Base-by-base conservation (phyloP, 2,113 vertebrate genomes). In the Corythaixoides concolor region DNA sequence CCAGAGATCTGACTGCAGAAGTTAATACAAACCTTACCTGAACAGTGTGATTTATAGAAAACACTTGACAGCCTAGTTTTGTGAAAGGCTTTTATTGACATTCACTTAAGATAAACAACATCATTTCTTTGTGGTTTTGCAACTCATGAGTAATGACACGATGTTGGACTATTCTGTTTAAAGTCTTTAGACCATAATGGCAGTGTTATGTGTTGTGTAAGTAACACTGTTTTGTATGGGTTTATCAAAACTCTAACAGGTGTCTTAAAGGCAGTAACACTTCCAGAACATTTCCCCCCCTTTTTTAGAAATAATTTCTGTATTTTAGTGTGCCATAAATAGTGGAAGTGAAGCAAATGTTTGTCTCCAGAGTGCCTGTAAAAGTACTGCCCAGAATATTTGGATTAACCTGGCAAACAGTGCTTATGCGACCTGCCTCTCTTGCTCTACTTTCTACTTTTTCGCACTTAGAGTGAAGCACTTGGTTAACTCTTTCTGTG, bases 111-210 rank as follows among this genome's bases (percentile, higher is more conserved):
- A 83, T 92, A 89, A 94, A 94, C 60, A 84, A 15, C 60, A 33
- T 79, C 2, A 45, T 89, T 96, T 66, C 39, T 45, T 28, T 58
- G 84, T 63, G 62, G 58, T 94, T 97, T 96, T 93, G 84, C 58
- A 93, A 20, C 64, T 89, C 21, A 4, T 49, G 69, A 94, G 52
- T 64, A 85, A 59, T 90, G 79, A 45, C 39, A 52, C 0, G 1
- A 45, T 58, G 50, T 75, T 87, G 80, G 66, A 60, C 30, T 87
- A 8, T 39, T 90, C 64, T 81, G 14, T 45, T 91, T 39, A 33
- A 89, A 92, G 52, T 21, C 35, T 86, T 74, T 52, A 47, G 56
- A 67, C 49, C 26, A 2, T 81, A 74, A 56, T 33, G 52, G 43
- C 89, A 81, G 28, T 10, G 43, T 39, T 64, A 7, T 52, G 56